Conservation (phyloP, 1,140 invertebrate species). For the Drosophila mayri region DNA sequence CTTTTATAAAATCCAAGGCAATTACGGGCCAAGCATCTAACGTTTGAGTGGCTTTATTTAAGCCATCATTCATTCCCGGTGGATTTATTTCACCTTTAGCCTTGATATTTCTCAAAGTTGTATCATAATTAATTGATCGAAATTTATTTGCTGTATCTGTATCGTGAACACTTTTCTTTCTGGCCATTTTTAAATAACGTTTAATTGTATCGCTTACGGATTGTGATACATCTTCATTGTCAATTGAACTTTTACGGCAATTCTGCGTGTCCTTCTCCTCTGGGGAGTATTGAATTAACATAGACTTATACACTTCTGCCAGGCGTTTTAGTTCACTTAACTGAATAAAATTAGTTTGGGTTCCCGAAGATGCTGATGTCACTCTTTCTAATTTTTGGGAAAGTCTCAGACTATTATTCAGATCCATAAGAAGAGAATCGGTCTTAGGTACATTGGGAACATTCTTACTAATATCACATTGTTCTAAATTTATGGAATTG, state of each 20-base stretch:
- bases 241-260: conserved; percentile 89
- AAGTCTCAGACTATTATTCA: neutral
- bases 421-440: neutral
- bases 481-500: neutral
- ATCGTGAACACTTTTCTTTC: conserved; percentile 93
- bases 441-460: neutral
- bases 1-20: conserved; percentile 67
- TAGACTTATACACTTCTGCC: conserved; percentile 49
- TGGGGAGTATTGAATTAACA: neutral
- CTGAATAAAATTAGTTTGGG: conserved; percentile 73
- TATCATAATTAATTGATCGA: conserved; percentile 94
- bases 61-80: conserved; percentile 89
- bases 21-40: conserved; percentile 89
- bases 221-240: conserved; percentile 93
- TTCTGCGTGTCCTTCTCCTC: conserved; percentile 23
- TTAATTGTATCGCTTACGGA: conserved; percentile 94
- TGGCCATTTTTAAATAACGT: conserved; percentile 92
- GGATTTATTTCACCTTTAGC: conserved; percentile 91
- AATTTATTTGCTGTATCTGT: conserved; percentile 90
- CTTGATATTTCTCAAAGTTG: conserved; percentile 93
- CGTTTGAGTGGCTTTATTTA: conserved; percentile 90
- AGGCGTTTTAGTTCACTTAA: conserved; percentile 62
- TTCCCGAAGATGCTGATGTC: conserved; percentile 46
- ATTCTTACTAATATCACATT: conserved; percentile 17
- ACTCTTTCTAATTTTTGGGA: conserved; percentile 16